These are phyloP conservation scores for Larimichthys crocea DNA, from an alignment of 2,113 vertebrate genomes.

Conservation along the genomic window DNA sequence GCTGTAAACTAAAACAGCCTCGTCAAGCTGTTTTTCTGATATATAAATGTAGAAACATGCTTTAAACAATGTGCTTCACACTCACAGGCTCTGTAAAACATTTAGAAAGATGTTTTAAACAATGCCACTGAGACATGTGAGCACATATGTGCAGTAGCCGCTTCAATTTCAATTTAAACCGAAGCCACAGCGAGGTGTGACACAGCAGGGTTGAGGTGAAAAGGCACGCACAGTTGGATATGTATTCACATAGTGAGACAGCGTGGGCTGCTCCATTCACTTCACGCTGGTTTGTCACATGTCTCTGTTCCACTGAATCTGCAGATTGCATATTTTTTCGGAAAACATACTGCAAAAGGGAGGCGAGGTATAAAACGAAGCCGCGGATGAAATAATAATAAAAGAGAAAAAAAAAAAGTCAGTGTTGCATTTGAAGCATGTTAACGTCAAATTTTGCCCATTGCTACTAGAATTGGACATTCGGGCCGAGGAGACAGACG, in stretches of 20 bases:
- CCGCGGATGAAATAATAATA: not conserved
- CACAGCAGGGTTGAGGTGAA: slow-evolving; percentile 9
- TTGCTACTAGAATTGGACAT: not conserved
- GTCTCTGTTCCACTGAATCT: slow-evolving; percentile 23
- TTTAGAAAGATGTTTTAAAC: not conserved
- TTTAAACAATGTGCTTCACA: not conserved
- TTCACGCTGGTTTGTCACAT: slow-evolving; percentile 38
- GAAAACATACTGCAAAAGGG: not conserved
- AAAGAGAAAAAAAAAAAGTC: not conserved
- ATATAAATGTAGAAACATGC: not conserved
- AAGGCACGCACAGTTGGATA: slow-evolving; percentile 15
- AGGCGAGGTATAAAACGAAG: not conserved
- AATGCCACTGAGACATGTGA: not conserved
- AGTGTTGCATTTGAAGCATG: not conserved
- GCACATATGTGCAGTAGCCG: not conserved
- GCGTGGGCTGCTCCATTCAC: slow-evolving; percentile 13
- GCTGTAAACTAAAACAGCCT: not conserved
- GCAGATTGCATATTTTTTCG: not conserved
- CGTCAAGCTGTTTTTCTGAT: not conserved
- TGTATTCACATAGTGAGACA: slow-evolving; percentile 28
- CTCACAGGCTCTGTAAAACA: not conserved
- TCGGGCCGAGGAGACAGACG: slow-evolving; percentile 9
- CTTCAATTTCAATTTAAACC: not conserved
- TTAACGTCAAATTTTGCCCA: slow-evolving; percentile 1
- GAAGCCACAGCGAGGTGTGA: not conserved